Percentiles rank a stretch among this genome's conserved stretches.
Conservation (phyloP, 2,888 invertebrate genomes). For the Hedya salicella region DNA sequence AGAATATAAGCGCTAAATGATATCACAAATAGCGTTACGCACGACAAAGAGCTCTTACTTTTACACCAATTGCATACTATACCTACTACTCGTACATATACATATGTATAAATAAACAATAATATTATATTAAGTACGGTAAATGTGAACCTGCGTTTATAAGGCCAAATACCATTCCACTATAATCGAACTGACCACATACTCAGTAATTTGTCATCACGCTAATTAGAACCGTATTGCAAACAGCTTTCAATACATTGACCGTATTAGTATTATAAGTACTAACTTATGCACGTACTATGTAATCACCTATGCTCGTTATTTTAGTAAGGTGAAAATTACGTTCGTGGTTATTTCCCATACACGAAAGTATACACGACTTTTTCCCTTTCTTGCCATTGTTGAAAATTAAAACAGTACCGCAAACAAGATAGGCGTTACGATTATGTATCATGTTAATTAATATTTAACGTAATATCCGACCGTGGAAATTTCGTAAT, state of each 20-base stretch:
- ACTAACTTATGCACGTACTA: no score
- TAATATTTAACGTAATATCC: neutral
- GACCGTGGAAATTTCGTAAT: neutral
- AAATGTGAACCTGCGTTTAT: no score
- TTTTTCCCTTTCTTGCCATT: conserved; percentile 12
- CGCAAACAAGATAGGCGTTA: neutral
- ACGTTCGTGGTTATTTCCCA: conserved; percentile 12
- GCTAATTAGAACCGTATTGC: neutral
- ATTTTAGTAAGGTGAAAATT: neutral
- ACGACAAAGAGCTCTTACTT: no score
- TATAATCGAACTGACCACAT: neutral
- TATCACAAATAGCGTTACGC: neutral
- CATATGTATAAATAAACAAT: no score
- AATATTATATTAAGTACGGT: no score
- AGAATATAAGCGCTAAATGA: conserved; percentile 22
- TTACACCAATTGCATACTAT: no score
- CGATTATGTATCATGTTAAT: neutral
- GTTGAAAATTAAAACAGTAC: conserved; percentile 1
- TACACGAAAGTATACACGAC: neutral
- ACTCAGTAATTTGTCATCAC: neutral
- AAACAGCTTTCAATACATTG: neutral
- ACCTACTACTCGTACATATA: no score
- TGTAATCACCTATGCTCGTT: no score
- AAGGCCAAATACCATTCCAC: no score
- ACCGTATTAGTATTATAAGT: no score